Conservation (phyloP, 2,797 vertebrate genomes). For the Leptodactylus fallax region DNA sequence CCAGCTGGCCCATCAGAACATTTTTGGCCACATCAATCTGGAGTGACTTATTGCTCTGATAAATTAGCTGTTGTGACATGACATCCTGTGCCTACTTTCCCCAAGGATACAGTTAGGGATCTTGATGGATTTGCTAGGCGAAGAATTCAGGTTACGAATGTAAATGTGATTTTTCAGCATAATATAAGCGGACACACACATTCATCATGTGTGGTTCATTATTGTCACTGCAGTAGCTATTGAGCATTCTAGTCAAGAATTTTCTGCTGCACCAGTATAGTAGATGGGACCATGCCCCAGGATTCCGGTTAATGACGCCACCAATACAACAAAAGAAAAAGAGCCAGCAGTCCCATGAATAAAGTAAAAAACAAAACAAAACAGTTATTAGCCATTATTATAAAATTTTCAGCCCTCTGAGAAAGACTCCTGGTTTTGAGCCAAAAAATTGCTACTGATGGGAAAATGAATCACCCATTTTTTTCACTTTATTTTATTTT, state of each 20-base stretch:
- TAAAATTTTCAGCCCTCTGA: no score
- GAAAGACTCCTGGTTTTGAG: no score
- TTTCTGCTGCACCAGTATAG: no score
- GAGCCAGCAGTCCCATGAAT: no score
- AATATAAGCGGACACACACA: not conserved
- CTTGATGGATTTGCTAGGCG: not conserved
- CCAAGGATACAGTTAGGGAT: not conserved
- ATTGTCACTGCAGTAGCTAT: not conserved
- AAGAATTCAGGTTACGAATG: slow-evolving; percentile 23
- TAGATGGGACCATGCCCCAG: no score
- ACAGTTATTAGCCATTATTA: no score
- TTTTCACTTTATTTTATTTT: no score
- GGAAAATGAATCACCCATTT: no score
- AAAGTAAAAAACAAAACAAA: no score
- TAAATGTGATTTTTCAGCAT: slow-evolving; percentile 18
- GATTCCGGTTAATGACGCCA: no score
- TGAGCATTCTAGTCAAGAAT: not conserved
- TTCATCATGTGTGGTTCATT: not conserved
- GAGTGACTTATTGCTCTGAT: slow-evolving; percentile 34
- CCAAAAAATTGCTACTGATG: no score
- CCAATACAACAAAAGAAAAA: no score
- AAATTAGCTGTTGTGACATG: slow-evolving; percentile 37
- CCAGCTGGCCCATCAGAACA: slow-evolving; percentile 28
- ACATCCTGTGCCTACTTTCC: not conserved
- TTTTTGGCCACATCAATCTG: slow-evolving; percentile 28